Evolutionary conservation across 2,888 invertebrate species (phyloP), one percentile per base, ranked within the genome.

Genomic region (Caprella mutica): DNA sequence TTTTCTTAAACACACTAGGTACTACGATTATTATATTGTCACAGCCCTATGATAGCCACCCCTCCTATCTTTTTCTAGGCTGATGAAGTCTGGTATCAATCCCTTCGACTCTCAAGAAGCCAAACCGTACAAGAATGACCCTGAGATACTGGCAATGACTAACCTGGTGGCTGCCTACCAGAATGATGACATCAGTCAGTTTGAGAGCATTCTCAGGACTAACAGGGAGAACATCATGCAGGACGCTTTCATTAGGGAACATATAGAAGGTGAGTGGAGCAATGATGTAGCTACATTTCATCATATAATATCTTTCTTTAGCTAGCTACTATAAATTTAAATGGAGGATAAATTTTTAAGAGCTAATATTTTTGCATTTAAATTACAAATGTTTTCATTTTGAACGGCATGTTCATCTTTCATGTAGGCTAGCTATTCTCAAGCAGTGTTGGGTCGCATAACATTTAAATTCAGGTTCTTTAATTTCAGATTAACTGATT

Each of bases 51-150:
- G n/a, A n/a, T n/a, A n/a, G n/a, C n/a, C n/a, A n/a, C n/a, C n/a
- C n/a, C n/a, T n/a, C n/a, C n/a, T n/a, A n/a, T n/a, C n/a, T 53
- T 30, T 48, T 69, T 69, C 51, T 69, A 89, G 88, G 89, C 77
- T 97, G 66, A 98, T 97, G 94, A 96, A 97, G 73, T 97, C 96
- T 4, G 96, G 93, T 35, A 98, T 98, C 66, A 98, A 98, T 76
- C 98, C 98, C 0, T 98, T 98, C 74, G 98, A 98, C 75, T 96
- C 96, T 0, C 97, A 98, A 77, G 98, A 98, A 77, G 97, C 97
- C 0, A 98, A 98, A 72, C 97, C 98, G 0, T 98, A 98, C 73
- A 97, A 96, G 76, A 97, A 97, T 73, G 97, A 98, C 76, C 93
- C 96, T 0, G 97, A 98, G 76, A 97, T 98, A 69, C 78, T 97